phyloP scores from a whole-genome alignment of 2,888 invertebrate species.

The Halictus quadricinctus region DNA sequence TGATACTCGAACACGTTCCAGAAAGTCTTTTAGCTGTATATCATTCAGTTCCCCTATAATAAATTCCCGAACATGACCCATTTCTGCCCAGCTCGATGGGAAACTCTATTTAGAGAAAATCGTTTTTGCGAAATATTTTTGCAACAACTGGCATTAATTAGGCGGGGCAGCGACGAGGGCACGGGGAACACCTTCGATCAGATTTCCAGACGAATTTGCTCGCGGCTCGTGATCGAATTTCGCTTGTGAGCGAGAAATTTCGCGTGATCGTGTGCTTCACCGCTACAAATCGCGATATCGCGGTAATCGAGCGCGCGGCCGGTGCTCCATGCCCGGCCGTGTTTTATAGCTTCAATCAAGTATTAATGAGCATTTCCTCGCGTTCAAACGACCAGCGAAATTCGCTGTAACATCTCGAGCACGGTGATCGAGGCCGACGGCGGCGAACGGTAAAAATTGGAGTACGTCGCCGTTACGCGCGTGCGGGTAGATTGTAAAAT shows the following conservation, averaged over 20 bases:
- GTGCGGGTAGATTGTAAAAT: slow-evolving; percentile 21
- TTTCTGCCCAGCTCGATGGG: not conserved
- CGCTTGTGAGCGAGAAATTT: slow-evolving; percentile 5
- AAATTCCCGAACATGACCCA: not conserved
- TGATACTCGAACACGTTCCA: not conserved
- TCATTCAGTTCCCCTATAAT: not conserved
- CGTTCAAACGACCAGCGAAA: slow-evolving; percentile 15
- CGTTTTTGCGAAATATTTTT: not conserved
- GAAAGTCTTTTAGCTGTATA: not conserved
- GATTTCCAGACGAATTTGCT: slow-evolving; percentile 5
- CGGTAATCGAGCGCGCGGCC: slow-evolving; percentile 19
- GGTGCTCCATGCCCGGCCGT: slow-evolving; percentile 6
- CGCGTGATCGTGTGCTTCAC: slow-evolving; percentile 5
- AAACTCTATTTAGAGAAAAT: not conserved
- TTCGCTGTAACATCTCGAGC: slow-evolving; percentile 1
- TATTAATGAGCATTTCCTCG: slow-evolving; percentile 23
- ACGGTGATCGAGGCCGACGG: not conserved
- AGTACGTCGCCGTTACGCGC: not conserved
- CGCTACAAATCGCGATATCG: slow-evolving; percentile 14
- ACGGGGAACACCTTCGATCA: not conserved
- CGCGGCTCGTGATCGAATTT: not conserved
- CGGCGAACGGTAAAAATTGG: slow-evolving; percentile 22
- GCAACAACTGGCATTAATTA: not conserved
- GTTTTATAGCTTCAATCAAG: not conserved
- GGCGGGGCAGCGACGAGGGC: not conserved